phyloP scores from a whole-genome alignment of 2,888 invertebrate species.

The Seladonia tumulorum region DNA sequence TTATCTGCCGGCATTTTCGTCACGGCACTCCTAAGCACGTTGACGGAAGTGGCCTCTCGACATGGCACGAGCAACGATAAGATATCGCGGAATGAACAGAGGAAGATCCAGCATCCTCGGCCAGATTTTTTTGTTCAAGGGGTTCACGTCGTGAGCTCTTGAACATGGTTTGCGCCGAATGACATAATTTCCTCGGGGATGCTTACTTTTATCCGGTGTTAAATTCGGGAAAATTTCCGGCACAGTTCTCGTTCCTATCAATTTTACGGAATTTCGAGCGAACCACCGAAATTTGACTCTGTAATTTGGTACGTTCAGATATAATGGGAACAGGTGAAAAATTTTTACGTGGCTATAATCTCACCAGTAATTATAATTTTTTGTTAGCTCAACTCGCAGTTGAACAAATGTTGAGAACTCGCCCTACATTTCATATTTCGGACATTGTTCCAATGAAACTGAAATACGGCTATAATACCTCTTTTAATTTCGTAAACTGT shows the following conservation, averaged over 20 bases:
- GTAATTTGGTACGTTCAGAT: not conserved
- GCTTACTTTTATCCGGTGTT: constrained; percentile 31
- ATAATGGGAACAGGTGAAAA: not conserved
- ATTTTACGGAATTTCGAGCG: constrained; percentile 8
- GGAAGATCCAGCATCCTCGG: constrained; percentile 28
- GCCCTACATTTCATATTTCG: not conserved
- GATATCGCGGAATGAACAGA: constrained; percentile 35
- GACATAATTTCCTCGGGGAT: constrained; percentile 19
- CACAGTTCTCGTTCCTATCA: not conserved
- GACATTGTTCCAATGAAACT: not conserved
- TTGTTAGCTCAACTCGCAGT: not conserved
- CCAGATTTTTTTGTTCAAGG: constrained; percentile 43
- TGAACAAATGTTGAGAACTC: not conserved
- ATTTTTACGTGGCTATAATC: not conserved
- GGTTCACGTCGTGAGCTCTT: constrained; percentile 30
- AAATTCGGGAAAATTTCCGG: constrained; percentile 30
- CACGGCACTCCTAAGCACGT: constrained; percentile 42
- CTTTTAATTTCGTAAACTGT: not conserved
- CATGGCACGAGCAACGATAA: constrained; percentile 50
- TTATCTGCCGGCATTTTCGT: constrained; percentile 32
- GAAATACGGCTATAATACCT: not conserved
- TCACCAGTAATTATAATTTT: not conserved
- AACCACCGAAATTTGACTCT: not conserved
- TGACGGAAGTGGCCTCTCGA: constrained; percentile 60
- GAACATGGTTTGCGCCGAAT: constrained; percentile 40